A percentile compares a stretch with the other conserved stretches of the same genome.
phyloP scores from a whole-genome alignment of 2,888 invertebrate genomes.

The Amiota mariae region DNA sequence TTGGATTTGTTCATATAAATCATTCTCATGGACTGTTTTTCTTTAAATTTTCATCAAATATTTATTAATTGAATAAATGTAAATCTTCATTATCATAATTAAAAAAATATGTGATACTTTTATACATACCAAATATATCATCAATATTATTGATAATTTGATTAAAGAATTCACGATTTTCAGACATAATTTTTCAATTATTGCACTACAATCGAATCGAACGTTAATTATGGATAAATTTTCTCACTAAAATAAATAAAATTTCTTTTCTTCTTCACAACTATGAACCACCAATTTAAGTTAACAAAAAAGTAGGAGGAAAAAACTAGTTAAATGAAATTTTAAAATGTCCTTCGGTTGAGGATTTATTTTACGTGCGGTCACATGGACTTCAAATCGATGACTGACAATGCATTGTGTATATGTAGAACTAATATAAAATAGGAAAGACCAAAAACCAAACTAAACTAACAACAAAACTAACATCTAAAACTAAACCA shows the following conservation, averaged over 20 bases:
- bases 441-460: constrained; percentile 2
- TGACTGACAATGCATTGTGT: constrained; percentile 49
- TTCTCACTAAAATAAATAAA: no score
- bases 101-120: no score
- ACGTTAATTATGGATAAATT: no score
- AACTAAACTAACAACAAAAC: constrained; percentile 22
- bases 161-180: constrained; percentile 68
- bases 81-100: no score
- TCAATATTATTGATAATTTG: constrained; percentile 70
- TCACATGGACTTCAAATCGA: constrained; percentile 61
- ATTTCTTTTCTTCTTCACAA: no score
- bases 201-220: no score
- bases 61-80: no score
- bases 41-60: no score
- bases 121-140: constrained; percentile 70
- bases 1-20: no score
- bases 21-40: no score
- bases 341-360: not conserved
- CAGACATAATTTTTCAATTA: constrained; percentile 46
- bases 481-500: constrained; percentile 6
- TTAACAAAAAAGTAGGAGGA: no score
- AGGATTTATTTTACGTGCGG: constrained; percentile 36
- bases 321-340: not conserved
- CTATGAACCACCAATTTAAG: no score
- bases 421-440: not conserved